Evolutionary conservation across 2,113 vertebrate genomes (phyloP), one percentile per base, ranked within the genome.

Genomic region (Piaya cayana): DNA sequence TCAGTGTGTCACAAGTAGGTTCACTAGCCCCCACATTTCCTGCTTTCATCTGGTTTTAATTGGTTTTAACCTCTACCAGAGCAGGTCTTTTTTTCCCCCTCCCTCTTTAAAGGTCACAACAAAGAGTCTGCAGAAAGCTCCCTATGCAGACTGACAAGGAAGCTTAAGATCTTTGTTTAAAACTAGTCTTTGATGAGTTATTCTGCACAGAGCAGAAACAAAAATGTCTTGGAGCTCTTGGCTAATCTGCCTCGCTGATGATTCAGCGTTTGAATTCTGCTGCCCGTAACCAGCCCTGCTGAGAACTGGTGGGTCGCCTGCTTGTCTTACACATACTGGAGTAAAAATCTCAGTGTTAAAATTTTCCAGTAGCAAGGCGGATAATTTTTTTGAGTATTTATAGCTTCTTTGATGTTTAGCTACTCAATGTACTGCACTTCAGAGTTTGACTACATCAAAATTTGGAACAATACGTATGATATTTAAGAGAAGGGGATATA

Each of bases 81-180:
- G 72, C 69, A 47, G 11, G 34, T 50, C 55, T 74, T 59, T 37
- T 45, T 5, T 22, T n/a, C n/a, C 15, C 9, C 12, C 32, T 67
- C 22, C 36, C 34, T 58, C 72, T 77, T 21, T 59, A 93, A 93
- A 92, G 86, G 90, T 83, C 62, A 68, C 74, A 88, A 47, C 76
- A 83, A 45, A 87, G 74, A 90, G 25, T 15, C 80, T 79, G 74
- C 58, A 72, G 83, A 91, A 86, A 65, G 79, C 65, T 92, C 90
- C 43, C 56, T 64, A 4, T 43, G 49, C 59, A 37, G 75, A 26
- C 63, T 79, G 81, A 88, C 90, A 79, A 60, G 92, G 64, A 65
- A 81, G 76, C 64, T 77, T 81, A 83, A 86, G 14, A 45, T 81
- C 90, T 91, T 77, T 69, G 55, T 67, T 39, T 37, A 26, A 70